A percentile compares a stretch with the other conserved stretches of the same genome.
Evolutionary conservation across 2,888 invertebrate genomes (phyloP).

Genomic region (Tenthredo notha): DNA sequence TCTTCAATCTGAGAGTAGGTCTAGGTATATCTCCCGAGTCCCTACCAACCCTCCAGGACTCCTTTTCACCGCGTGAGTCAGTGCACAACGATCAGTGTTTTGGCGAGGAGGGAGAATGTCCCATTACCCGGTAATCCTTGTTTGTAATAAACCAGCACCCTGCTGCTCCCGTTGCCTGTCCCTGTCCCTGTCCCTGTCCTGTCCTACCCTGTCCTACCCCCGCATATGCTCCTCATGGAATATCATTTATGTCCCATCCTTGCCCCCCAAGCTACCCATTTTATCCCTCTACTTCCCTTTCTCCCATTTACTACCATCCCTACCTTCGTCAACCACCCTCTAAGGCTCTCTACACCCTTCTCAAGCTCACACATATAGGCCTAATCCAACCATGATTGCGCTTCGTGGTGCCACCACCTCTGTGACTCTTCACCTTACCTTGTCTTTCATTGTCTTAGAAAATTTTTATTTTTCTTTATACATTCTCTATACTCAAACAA

Average conservation of each 20-base stretch:
- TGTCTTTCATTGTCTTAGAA: not conserved
- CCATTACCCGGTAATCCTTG: constrained; percentile 77
- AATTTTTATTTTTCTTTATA: not conserved
- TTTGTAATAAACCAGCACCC: constrained; percentile 78
- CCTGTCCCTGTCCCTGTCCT: constrained; percentile 64
- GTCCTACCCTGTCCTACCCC: constrained; percentile 63
- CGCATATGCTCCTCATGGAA: constrained; percentile 77
- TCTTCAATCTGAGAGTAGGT: constrained; percentile 48
- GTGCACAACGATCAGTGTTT: constrained; percentile 50
- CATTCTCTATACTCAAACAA: not conserved
- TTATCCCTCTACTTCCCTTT: constrained; percentile 3
- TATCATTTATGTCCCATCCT: constrained; percentile 75
- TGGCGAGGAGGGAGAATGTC: constrained; percentile 70
- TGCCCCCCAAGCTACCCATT: not conserved
- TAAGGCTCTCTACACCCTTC: constrained; percentile 42
- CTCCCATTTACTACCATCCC: not conserved
- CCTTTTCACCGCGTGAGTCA: constrained; percentile 46
- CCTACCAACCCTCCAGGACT: not conserved
- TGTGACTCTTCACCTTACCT: constrained; percentile 43
- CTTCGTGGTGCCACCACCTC: constrained; percentile 62
- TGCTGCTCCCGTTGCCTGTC: constrained; percentile 67
- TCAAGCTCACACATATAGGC: constrained; percentile 68
- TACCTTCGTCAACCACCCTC: constrained; percentile 44
- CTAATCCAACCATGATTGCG: constrained; percentile 76
- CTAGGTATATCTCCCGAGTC: constrained; percentile 24